Conservation (phyloP, 2,888 invertebrate genomes). For the Norana najaformis region DNA sequence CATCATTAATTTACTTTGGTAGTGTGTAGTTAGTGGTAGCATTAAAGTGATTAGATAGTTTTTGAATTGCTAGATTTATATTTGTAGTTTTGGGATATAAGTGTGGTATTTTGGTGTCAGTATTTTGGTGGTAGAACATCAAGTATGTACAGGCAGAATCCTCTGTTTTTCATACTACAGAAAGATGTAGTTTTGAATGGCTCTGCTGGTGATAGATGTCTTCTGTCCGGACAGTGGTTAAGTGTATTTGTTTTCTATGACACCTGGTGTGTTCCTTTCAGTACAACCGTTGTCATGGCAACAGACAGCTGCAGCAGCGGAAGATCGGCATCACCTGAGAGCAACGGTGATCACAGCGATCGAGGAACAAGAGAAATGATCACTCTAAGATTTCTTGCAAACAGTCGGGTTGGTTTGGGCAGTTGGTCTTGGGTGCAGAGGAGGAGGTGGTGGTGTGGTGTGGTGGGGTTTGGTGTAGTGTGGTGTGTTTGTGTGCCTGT, state of each 20-base stretch:
- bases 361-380: not conserved
- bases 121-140: no score
- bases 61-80: no score
- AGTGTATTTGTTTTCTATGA: not conserved
- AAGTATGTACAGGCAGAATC: no score
- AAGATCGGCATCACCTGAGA: not conserved
- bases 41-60: no score
- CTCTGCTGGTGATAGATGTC: not conserved
- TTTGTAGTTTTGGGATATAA: no score
- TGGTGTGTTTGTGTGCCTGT: no score
- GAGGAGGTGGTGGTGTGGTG: no score
- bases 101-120: no score
- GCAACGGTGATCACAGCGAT: not conserved
- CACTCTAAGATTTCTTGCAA: slow-evolving; percentile 15
- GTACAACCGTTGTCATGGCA: slow-evolving; percentile 9
- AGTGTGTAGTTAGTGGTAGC: no score
- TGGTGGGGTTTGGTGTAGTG: no score
- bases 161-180: no score
- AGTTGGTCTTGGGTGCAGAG: not conserved
- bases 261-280: slow-evolving; percentile 2
- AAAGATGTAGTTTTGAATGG: not conserved
- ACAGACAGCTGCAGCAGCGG: slow-evolving; percentile 23
- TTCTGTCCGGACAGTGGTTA: not conserved
- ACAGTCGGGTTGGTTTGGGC: not conserved
- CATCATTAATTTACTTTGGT: no score